Evolutionary conservation across 1,140 invertebrate genomes (phyloP).

Genomic region (Hydropsyche tenuis): DNA sequence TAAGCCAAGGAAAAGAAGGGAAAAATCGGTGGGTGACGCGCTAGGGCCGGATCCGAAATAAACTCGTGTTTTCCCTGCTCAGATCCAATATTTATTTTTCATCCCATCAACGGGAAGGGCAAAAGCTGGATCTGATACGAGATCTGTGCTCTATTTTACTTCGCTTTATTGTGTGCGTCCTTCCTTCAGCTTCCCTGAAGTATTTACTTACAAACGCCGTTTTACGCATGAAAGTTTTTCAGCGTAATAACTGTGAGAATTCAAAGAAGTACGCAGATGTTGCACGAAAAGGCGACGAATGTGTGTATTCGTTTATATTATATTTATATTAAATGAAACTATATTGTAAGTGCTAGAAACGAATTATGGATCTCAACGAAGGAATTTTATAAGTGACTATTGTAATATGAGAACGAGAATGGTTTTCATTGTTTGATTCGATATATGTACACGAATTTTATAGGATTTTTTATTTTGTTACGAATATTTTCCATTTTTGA

Average conservation of each 20-base stretch:
- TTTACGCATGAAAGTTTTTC: slow-evolving; percentile 10
- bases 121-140: slow-evolving; percentile 25
- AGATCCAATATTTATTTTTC: slow-evolving; percentile 37
- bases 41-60: slow-evolving; percentile 1
- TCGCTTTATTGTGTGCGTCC: slow-evolving; percentile 5
- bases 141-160: slow-evolving; percentile 19
- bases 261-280: slow-evolving; percentile 8
- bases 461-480: too few species aligned
- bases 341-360: too few species aligned
- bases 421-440: too few species aligned
- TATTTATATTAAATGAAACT: too few species aligned
- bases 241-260: slow-evolving; percentile 23
- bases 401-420: too few species aligned
- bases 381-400: too few species aligned
- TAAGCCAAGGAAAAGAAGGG: too few species aligned
- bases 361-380: too few species aligned
- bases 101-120: slow-evolving; percentile 28
- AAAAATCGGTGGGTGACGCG: too few species aligned
- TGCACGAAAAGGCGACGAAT: not conserved
- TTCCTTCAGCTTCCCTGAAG: not conserved
- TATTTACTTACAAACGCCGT: slow-evolving; percentile 23
- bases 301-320: too few species aligned
- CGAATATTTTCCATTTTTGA: too few species aligned
- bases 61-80: slow-evolving; percentile 15
- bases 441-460: too few species aligned